A percentile compares a stretch with the other conserved stretches of the same genome.
phyloP scores from a whole-genome alignment of 1,140 invertebrate species.

The Zaprionus ghesquierei region DNA sequence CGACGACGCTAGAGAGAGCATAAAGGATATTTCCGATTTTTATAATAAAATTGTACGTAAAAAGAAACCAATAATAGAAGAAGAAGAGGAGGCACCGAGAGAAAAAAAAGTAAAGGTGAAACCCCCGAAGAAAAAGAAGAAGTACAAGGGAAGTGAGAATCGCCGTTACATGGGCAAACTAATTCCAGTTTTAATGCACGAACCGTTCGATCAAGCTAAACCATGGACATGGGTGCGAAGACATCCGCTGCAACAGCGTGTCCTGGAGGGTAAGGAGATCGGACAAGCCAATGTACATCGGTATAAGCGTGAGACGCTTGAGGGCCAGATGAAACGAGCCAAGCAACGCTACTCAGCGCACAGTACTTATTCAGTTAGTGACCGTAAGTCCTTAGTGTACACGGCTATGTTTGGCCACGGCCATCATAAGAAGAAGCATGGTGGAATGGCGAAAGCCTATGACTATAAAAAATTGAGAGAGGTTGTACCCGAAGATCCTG shows the following conservation, averaged over 20 bases:
- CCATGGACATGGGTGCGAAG: not conserved
- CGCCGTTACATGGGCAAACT: not conserved
- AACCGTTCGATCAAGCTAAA: not conserved
- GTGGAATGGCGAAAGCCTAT: too few species aligned
- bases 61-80: too few species aligned
- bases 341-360: not conserved
- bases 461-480: too few species aligned
- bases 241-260: not conserved
- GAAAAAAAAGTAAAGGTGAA: not conserved
- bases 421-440: too few species aligned
- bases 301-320: not conserved
- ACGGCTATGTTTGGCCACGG: too few species aligned
- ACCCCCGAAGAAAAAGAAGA: not conserved
- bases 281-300: not conserved
- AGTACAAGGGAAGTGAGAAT: not conserved
- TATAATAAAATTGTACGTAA: too few species aligned
- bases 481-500: too few species aligned
- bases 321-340: not conserved
- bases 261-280: not conserved
- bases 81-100: too few species aligned
- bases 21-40: too few species aligned
- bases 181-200: not conserved
- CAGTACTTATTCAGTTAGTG: too few species aligned
- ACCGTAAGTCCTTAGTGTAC: too few species aligned
- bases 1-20: too few species aligned